Base-by-base conservation (phyloP, 2,113 vertebrate species). In the Heterotilapia buettikoferi region DNA sequence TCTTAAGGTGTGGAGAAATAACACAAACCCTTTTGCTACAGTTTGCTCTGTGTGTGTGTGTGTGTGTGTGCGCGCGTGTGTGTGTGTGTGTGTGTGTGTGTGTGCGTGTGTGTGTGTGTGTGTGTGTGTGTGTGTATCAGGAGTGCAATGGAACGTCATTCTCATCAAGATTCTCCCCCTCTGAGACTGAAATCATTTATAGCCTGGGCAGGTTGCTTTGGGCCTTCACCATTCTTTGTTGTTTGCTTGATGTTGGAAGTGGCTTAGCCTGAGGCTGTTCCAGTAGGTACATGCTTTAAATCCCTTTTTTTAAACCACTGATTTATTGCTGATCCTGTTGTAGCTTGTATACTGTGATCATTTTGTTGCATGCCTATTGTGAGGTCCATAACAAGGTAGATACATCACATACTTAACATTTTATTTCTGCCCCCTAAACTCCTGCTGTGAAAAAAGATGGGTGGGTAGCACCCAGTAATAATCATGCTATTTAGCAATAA, bases 181-280 rank as follows among this genome's bases (percentile, higher is more conserved):
- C 71, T 43, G 89, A 90, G 91, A 83, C 56, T 47, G 76, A 85
- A 93, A 88, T 88, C 79, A 71, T 90, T 92, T 88, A 43, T 45
- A 83, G 59, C 73, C 80, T 6, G 13, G 38, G 86, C 86, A 89
- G 82, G 81, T 79, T 83, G 84, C 83, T 26, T 45, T 61, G 81
- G 85, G 84, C 87, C 57, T 80, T 84, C 53, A 56, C 81, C 43
- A 88, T 91, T 87, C 57, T 92, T 54, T 19, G 9, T 66, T 85
- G 86, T 90, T 86, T 90, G 85, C 88, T 87, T 89, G 87, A 89
- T 84, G 86, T 73, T 86, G 85, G 91, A 88, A 78, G 84, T 78
- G 26, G 81, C 85, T 88, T 76, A 78, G 89, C 92, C 87, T n/a
- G 14, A 81, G 89, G 88, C 88, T 82, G 63, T 76, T 90, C 84